Evolutionary conservation across 2,888 invertebrate genomes (phyloP).

Genomic region (Cancer borealis): DNA sequence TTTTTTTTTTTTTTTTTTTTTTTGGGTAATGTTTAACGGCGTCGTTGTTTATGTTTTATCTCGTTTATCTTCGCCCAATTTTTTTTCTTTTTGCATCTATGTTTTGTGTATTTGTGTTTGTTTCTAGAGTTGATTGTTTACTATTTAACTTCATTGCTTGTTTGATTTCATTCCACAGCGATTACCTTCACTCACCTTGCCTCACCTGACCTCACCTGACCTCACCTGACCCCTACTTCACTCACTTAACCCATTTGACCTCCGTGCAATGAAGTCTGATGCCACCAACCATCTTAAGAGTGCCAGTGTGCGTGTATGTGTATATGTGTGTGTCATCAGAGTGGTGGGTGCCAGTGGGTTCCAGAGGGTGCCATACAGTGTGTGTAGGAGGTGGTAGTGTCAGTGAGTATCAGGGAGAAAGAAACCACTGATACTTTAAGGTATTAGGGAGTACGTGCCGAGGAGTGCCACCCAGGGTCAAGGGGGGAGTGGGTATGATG

Average conservation of each 20-base stretch:
- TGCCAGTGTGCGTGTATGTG: not conserved
- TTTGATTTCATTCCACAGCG: not conserved
- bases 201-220: not conserved
- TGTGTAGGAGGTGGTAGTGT: not conserved
- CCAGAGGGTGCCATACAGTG: not conserved
- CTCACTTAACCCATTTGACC: not conserved
- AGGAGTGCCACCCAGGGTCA: not conserved
- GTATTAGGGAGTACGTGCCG: not conserved
- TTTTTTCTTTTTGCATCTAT: not conserved
- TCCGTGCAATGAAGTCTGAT: not conserved
- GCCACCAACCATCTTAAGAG: not conserved
- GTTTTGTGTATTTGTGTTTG: conserved; percentile 20
- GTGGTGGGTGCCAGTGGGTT: not conserved
- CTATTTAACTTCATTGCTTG: not conserved
- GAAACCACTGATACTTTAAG: not conserved
- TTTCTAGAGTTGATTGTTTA: not conserved
- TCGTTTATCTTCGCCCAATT: not conserved
- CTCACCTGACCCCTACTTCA: not conserved
- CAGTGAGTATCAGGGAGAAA: not conserved
- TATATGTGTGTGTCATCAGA: not conserved
- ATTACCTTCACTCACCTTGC: not conserved
- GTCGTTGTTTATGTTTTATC: not conserved
- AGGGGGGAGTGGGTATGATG: not conserved
- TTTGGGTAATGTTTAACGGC: not conserved
- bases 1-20: no score